A percentile compares a stretch with the other conserved stretches of the same genome.
Conservation (phyloP, 1,140 invertebrate genomes). For the Venturia canescens region DNA sequence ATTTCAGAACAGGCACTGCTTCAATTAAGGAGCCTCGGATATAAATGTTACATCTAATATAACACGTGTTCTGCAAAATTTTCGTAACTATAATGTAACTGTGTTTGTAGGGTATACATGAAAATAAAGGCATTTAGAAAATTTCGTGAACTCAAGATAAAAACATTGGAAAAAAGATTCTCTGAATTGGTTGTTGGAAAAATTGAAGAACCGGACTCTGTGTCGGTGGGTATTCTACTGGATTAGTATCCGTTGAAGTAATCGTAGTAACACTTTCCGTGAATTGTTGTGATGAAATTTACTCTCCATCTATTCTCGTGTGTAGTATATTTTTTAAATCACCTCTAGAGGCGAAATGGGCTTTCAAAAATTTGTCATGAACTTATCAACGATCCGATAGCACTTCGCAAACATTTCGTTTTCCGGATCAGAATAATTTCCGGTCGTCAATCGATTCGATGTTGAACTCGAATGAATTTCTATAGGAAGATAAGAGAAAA, state of each 20-base stretch:
- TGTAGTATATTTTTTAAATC: background rate
- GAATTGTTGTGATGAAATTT: too few species aligned
- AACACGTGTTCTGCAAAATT: background rate
- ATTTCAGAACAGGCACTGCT: background rate
- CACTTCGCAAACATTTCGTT: background rate
- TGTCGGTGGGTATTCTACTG: too few species aligned
- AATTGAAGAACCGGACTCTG: too few species aligned
- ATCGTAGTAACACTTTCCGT: too few species aligned
- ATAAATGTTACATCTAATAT: constrained; percentile 2
- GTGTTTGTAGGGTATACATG: background rate
- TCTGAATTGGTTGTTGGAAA: too few species aligned
- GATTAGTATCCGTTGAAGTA: too few species aligned
- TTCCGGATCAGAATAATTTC: background rate
- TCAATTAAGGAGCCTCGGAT: background rate
- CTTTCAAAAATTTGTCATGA: background rate
- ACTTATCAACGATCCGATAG: background rate
- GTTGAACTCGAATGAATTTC: background rate
- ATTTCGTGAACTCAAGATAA: too few species aligned
- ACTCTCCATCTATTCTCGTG: too few species aligned
- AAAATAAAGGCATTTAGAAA: too few species aligned
- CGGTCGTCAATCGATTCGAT: background rate
- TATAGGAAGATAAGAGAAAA: background rate
- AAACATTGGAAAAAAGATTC: too few species aligned
- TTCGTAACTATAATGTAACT: background rate
- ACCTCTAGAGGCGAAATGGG: background rate